Percentiles rank a stretch among this genome's conserved stretches.
Evolutionary conservation across 2,888 invertebrate species (phyloP).

Genomic region (Cephus nigrinus): DNA sequence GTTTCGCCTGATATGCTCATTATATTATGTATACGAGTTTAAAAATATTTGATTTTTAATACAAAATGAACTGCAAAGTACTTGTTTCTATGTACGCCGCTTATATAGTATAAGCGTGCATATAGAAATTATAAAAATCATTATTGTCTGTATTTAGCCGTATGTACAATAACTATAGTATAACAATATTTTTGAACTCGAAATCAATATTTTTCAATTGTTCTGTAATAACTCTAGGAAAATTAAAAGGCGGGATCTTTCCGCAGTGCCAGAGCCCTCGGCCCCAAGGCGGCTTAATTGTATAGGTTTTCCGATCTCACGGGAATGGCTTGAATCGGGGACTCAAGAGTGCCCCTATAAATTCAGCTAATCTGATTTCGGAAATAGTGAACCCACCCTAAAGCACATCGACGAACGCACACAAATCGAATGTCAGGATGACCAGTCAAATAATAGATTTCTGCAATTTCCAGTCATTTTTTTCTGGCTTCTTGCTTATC

Average conservation of each 20-base stretch:
- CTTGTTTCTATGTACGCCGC: no score
- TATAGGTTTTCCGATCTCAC: constrained; percentile 38
- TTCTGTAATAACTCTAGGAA: no score
- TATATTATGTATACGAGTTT: no score
- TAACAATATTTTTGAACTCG: no score
- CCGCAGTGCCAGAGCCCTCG: constrained; percentile 15
- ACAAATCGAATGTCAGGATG: constrained; percentile 35
- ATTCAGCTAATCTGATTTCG: constrained; percentile 55
- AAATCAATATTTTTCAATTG: no score
- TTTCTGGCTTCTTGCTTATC: background rate
- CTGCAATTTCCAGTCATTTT: constrained; percentile 28
- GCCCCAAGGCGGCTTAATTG: constrained; percentile 40
- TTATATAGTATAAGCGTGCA: no score
- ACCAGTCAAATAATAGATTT: constrained; percentile 39
- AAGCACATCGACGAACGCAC: constrained; percentile 12
- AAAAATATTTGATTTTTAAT: no score
- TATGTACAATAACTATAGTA: no score
- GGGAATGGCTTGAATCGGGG: constrained; percentile 29
- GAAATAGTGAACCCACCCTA: constrained; percentile 37
- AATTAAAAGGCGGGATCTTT: constrained; percentile 9
- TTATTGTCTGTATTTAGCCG: no score
- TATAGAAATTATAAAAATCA: no score
- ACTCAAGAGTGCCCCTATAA: constrained; percentile 51
- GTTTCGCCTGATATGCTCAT: no score
- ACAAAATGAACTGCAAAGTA: no score